A percentile compares a stretch with the other conserved stretches of the same genome.
These are phyloP conservation scores for Oreochromis mossambicus DNA, from an alignment of 2,797 vertebrate species.

Conservation along the genomic window DNA sequence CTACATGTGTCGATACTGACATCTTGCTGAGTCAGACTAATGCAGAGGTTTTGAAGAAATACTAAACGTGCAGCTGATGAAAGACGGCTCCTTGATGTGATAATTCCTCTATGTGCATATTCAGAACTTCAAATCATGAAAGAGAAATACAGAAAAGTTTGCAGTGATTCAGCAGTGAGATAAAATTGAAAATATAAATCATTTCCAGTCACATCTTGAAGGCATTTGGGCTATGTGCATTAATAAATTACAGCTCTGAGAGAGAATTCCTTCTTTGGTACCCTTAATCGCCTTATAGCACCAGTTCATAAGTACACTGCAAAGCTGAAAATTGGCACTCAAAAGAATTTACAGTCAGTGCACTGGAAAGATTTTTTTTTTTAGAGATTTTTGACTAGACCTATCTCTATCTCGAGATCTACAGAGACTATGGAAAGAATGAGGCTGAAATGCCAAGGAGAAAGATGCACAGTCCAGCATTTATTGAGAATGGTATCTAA, in stretches of 20 bases:
- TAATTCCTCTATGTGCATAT: not conserved
- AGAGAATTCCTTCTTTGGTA: not conserved
- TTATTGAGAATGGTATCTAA: not conserved
- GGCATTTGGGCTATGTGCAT: not conserved
- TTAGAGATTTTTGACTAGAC: not conserved
- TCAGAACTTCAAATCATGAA: not conserved
- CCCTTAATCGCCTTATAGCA: not conserved
- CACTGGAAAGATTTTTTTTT: not conserved
- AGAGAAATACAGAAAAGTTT: not conserved
- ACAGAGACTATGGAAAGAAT: not conserved
- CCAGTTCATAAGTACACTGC: not conserved
- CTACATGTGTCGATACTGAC: not conserved
- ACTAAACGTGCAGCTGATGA: not conserved
- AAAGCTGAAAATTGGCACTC: constrained; percentile 7
- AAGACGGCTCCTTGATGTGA: not conserved
- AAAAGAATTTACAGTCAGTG: not conserved
- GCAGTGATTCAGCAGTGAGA: not conserved
- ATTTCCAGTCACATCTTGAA: not conserved
- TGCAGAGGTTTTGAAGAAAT: not conserved
- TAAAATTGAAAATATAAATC: constrained; percentile 10
- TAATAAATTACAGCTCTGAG: not conserved
- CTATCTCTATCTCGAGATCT: not conserved
- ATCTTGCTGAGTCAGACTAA: not conserved
- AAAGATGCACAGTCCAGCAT: not conserved
- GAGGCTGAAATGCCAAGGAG: not conserved